Evolutionary conservation across 2,888 invertebrate genomes (phyloP).

Genomic region (Philopedon plagiatum): DNA sequence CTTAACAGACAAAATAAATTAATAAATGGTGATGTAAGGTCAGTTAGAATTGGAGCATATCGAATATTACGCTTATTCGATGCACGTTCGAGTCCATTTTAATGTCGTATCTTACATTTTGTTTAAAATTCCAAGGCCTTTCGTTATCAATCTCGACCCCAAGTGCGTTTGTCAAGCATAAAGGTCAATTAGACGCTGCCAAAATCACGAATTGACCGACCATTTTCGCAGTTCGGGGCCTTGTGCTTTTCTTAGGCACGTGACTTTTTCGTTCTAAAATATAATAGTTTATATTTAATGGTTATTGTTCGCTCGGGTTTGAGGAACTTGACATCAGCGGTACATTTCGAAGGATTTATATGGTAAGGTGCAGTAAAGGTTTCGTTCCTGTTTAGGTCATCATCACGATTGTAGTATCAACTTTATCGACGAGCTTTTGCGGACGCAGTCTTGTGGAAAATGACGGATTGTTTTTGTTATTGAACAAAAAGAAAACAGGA

Average conservation of each 20-base stretch:
- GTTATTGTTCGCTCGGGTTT: neutral
- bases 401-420: no score
- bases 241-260: neutral
- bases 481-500: no score
- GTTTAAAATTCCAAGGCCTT: neutral
- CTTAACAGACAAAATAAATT: no score
- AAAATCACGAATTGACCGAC: neutral
- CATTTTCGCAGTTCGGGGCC: neutral
- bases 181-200: neutral
- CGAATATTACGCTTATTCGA: no score
- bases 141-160: neutral
- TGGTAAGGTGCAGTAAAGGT: no score
- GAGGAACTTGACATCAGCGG: neutral
- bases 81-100: no score
- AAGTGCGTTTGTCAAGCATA: neutral
- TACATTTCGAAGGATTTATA: neutral
- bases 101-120: neutral
- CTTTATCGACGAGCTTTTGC: no score
- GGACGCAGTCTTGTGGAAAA: no score
- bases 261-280: neutral
- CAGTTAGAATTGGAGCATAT: no score
- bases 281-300: neutral
- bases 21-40: no score
- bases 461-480: no score
- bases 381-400: no score